Evolutionary conservation across 2,888 invertebrate genomes (phyloP).

Genomic region (Hypercompe scribonia): DNA sequence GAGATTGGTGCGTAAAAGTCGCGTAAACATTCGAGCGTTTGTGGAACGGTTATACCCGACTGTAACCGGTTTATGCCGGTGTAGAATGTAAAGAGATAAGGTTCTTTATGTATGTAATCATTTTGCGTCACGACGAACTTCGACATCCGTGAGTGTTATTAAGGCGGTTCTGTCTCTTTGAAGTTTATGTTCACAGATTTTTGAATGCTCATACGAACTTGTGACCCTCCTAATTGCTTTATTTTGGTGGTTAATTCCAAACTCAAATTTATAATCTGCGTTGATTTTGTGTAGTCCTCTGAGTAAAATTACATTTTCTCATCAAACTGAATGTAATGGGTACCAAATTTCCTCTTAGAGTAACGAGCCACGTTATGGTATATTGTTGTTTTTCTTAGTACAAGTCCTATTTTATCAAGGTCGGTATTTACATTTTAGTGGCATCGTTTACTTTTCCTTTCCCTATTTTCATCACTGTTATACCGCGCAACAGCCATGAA

Average conservation of each 20-base stretch:
- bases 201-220: conserved; percentile 35
- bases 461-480: conserved; percentile 66
- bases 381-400: conserved; percentile 59
- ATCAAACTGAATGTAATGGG: conserved; percentile 48
- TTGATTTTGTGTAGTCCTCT: conserved; percentile 27
- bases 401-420: conserved; percentile 64
- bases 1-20: conserved; percentile 84
- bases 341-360: conserved; percentile 59
- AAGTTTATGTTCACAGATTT: conserved; percentile 44
- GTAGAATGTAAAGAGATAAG: conserved; percentile 83
- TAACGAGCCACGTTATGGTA: conserved; percentile 56
- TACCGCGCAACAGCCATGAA: conserved; percentile 68
- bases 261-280: conserved; percentile 3
- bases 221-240: conserved; percentile 18
- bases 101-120: conserved; percentile 84
- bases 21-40: conserved; percentile 83
- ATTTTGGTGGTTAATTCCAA: conserved; percentile 1
- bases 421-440: conserved; percentile 65
- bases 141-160: conserved; percentile 76
- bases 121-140: conserved; percentile 79
- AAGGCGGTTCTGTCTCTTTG: conserved; percentile 64
- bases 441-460: conserved; percentile 65
- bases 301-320: conserved; percentile 45
- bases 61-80: conserved; percentile 80
- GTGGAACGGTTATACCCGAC: conserved; percentile 76